Conservation (phyloP, 2,797 vertebrate species). For the Myoxocephalus aenaeus region DNA sequence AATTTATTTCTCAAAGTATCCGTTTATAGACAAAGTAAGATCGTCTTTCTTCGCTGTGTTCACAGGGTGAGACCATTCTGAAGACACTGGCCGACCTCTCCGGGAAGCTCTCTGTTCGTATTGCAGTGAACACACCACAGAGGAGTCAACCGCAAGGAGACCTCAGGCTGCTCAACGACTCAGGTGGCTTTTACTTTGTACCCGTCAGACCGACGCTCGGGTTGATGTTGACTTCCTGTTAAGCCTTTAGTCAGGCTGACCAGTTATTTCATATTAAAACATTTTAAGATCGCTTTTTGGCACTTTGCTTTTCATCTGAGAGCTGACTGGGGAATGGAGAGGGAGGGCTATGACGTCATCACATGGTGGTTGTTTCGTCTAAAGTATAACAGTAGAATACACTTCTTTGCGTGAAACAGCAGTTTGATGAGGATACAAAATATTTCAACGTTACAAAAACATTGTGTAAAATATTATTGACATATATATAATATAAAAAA, state of each 20-base stretch:
- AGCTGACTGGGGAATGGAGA: not conserved
- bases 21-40: not conserved
- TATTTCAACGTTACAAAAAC: too few relatives aligned
- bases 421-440: too few relatives aligned
- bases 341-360: not conserved
- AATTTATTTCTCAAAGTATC: not conserved
- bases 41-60: not conserved
- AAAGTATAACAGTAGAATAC: too few relatives aligned
- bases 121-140: constrained; percentile 84
- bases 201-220: not conserved
- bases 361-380: too few relatives aligned
- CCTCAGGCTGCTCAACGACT: constrained; percentile 74
- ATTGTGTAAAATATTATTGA: not conserved
- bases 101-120: constrained; percentile 81
- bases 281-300: not conserved
- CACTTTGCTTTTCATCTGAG: not conserved
- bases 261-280: not conserved
- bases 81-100: constrained; percentile 81
- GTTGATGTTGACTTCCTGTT: not conserved
- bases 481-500: not conserved
- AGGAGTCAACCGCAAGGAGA: constrained; percentile 62
- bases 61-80: constrained; percentile 88
- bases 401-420: too few relatives aligned
- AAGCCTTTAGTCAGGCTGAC: not conserved
- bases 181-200: constrained; percentile 57